Percentiles rank a stretch among this genome's conserved stretches.
Evolutionary conservation across 2,113 vertebrate species (phyloP).

Genomic region (Pontoporia blainvillei): DNA sequence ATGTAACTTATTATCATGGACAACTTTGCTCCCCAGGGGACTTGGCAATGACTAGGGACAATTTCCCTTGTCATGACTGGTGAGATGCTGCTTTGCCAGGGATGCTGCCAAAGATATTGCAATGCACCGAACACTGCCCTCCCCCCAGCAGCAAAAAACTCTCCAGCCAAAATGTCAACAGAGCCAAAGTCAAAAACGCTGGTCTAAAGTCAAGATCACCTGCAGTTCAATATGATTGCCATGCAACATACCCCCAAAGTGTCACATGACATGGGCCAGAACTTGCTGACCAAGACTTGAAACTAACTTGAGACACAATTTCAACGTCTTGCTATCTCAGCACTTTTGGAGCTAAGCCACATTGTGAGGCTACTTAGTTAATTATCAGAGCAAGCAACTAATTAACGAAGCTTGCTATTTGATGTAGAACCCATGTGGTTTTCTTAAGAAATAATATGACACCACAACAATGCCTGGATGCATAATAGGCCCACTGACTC

Average conservation of each 20-base stretch:
- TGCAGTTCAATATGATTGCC: background rate
- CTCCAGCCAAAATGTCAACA: background rate
- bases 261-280: background rate
- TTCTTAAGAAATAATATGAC: background rate
- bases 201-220: background rate
- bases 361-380: background rate
- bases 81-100: background rate
- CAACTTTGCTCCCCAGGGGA: background rate
- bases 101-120: background rate
- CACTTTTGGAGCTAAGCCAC: background rate
- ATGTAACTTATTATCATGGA: background rate
- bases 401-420: conserved; percentile 25
- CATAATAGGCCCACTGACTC: background rate
- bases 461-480: background rate
- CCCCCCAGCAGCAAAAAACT: background rate
- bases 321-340: background rate
- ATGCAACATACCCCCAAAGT: background rate
- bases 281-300: background rate
- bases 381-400: background rate
- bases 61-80: background rate
- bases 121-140: background rate
- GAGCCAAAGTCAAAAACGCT: background rate
- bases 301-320: background rate
- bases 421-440: background rate
- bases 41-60: background rate